Evolutionary conservation across 2,797 vertebrate genomes (phyloP).

Genomic region (Syndactyla subalaris): DNA sequence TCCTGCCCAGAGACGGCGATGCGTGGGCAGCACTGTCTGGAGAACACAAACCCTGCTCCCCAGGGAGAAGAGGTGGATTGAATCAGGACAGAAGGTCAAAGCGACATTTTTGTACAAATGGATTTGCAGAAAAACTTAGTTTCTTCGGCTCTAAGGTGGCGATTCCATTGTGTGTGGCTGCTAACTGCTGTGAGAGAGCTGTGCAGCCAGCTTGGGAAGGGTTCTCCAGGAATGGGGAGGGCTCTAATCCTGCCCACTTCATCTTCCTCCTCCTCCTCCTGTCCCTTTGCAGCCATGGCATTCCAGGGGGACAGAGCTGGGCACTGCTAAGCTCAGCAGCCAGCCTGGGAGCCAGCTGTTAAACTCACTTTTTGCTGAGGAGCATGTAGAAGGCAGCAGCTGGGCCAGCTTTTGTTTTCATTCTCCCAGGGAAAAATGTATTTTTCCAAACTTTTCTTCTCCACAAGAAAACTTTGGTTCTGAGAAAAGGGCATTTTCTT

Average conservation of each 20-base stretch:
- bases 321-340: background rate
- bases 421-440: background rate
- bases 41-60: background rate
- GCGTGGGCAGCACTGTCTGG: accelerated
- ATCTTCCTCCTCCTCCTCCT: background rate
- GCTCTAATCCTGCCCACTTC: background rate
- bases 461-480: background rate
- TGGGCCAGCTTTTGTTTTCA: background rate
- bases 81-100: background rate
- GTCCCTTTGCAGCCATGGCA: background rate
- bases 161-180: background rate
- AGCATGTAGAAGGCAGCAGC: background rate
- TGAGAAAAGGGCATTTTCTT: slow-evolving; percentile 37
- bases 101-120: background rate
- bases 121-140: slow-evolving; percentile 36
- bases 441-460: slow-evolving; percentile 8
- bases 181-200: background rate
- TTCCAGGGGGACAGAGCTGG: background rate
- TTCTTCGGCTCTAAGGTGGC: background rate
- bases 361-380: background rate
- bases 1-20: accelerated
- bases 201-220: background rate
- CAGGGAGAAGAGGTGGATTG: background rate
- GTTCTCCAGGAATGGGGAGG: background rate
- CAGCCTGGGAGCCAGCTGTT: background rate